A percentile compares a stretch with the other conserved stretches of the same genome.
phyloP scores from a whole-genome alignment of 2,797 vertebrate genomes.

The Neolamprologus multifasciatus region DNA sequence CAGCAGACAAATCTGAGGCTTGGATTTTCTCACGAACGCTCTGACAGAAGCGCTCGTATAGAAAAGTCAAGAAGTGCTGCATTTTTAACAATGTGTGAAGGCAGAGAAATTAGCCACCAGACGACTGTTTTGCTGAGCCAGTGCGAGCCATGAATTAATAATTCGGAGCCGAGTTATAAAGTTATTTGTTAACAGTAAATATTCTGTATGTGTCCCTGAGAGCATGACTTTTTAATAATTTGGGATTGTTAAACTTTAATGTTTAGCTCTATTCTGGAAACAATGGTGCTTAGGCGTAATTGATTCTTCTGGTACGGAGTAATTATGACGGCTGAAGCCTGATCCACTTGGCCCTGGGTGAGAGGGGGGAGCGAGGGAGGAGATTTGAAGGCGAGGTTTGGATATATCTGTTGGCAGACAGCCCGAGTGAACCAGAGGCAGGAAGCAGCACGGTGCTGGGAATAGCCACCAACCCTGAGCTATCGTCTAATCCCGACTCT shows the following conservation, averaged over 20 bases:
- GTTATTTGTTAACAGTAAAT: slow-evolving; percentile 82
- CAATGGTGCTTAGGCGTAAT: slow-evolving; percentile 73
- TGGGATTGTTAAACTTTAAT: slow-evolving; percentile 74
- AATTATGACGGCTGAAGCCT: slow-evolving; percentile 62
- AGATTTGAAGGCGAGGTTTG: slow-evolving; percentile 30
- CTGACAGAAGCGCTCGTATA: slow-evolving; percentile 32
- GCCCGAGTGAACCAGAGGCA: slow-evolving; percentile 18
- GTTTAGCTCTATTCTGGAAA: slow-evolving; percentile 68
- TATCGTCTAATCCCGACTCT: slow-evolving; percentile 1
- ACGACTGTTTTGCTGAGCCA: slow-evolving; percentile 48
- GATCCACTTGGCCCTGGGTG: slow-evolving; percentile 59
- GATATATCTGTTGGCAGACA: slow-evolving; percentile 25
- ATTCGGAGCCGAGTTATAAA: slow-evolving; percentile 71
- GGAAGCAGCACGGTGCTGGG: slow-evolving; percentile 6
- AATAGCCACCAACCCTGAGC: slow-evolving; percentile 23
- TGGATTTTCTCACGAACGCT: slow-evolving; percentile 20
- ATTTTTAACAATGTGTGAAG: slow-evolving; percentile 70
- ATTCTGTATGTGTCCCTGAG: slow-evolving; percentile 72
- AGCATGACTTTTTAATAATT: slow-evolving; percentile 74
- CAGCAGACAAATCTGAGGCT: slow-evolving; percentile 28
- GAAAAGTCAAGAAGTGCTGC: slow-evolving; percentile 57
- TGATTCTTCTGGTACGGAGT: slow-evolving; percentile 67
- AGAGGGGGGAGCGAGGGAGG: slow-evolving; percentile 12
- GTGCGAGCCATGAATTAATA: slow-evolving; percentile 70
- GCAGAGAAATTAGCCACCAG: slow-evolving; percentile 63